Evolutionary conservation across 2,113 vertebrate genomes (phyloP), one percentile per base, ranked within the genome.

Genomic region (Physeter macrocephalus): DNA sequence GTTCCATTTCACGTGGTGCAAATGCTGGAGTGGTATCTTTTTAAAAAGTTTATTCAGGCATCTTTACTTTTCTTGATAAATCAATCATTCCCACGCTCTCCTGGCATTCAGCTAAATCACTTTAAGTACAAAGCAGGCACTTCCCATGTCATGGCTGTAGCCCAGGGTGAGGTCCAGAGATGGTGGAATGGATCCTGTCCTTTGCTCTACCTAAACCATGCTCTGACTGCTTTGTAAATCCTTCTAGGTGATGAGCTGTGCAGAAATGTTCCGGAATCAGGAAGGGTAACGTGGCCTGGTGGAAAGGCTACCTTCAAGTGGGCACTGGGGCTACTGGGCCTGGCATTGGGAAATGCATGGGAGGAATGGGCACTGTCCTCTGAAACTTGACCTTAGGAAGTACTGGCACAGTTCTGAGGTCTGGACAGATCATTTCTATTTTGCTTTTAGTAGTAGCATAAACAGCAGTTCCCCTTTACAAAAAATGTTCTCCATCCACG

Each of bases 191-290:
- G 34, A 39, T 74, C 52, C 57, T 39, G 9, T 31, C 31, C 59
- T 39, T 52, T 27, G 41, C 9, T 29, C 6, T 18, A 3, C 21
- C 3, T 39, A 10, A 75, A n/a, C 21, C 17, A 0, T 1, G 21
- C 36, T 46, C 29, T 85, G 4, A 64, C 71, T 23, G 11, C 39
- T 17, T 0, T 66, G 41, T 59, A 14, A 41, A 27, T 62, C 43
- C 74, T 46, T 72, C 10, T 12, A 17, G 52, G 36, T 71, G 31
- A 67, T 10, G 20, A 74, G 67, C 88, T 75, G 10, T 43, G 72
- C 36, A 31, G 88, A 75, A 59, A 18, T 9, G 23, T 61, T 80
- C 27, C 49, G 54, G n/a, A 75, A 52, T 34, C 52, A 27, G 39
- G 23, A 49, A 46, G 36, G 41, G 8, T 88, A 43, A 23, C 15